Base-by-base conservation (phyloP, 2,797 vertebrate genomes). In the Eptatretus atami region DNA sequence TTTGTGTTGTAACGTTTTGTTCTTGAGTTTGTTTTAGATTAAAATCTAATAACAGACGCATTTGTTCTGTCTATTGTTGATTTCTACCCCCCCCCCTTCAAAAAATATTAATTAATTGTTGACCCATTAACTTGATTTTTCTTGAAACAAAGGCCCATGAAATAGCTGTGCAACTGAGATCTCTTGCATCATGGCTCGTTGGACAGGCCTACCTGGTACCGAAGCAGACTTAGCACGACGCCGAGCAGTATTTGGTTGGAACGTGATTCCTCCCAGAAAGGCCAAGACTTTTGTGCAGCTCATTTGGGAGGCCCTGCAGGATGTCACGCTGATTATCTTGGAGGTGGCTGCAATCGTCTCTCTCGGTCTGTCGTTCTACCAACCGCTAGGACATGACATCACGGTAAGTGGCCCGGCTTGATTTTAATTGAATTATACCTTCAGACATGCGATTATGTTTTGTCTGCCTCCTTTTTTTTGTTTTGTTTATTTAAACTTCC, bases 271-370 rank as follows among this genome's bases (percentile, higher is more conserved):
- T n/a, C 88, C 88, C 1, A 95, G 90, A 69, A 92, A 83, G 74
- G 31, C 88, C 68, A 94, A 98, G 78, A 84, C 87, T 1, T 98
- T 95, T 75, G 75, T 95, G 73, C 79, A 82, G 73, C 77, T 98
- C 73, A 87, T 98, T 69, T 95, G 90, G 90, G 90, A 95, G 71
- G 90, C 90, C 1, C 78, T 95, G 66, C 90, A 98, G 73, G 90
- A 98, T 25, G 85, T 94, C 68, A 98, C 90, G 0, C 81, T 98
- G 52, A 95, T 98, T 69, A 94, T 98, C 71, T 73, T 98, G 73
- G 85, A 90, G 75, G 82, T 98, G 1, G 88, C 90, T 15, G 90
- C 90, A 73, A 82, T 95, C 74, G 82, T 98, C 75, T 98, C 87
- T 11, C 72, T 95, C 67, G 81, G 82, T 55, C 72, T 98, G 53